These are phyloP conservation scores for Ambastaia sidthimunki DNA, from an alignment of 2,797 vertebrate genomes.

Conservation along the genomic window DNA sequence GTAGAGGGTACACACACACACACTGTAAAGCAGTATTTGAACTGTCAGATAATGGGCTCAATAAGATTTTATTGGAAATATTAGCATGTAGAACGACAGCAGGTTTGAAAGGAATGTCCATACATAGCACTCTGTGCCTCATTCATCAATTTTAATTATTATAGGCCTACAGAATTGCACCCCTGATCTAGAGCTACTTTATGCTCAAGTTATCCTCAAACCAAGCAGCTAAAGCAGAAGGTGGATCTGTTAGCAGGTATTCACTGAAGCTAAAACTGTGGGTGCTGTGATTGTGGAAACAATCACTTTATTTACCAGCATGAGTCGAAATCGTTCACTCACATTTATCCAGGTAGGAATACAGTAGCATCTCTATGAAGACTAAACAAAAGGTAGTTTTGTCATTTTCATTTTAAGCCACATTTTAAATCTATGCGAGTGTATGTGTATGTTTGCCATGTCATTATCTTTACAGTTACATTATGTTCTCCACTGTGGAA, in stretches of 20 bases:
- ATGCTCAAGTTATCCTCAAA: not conserved
- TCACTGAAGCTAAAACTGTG: not conserved
- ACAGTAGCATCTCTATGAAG: not conserved
- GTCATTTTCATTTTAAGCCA: too few relatives aligned
- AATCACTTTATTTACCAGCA: not conserved
- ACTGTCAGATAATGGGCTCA: not conserved
- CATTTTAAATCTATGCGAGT: not conserved
- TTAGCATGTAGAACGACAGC: not conserved
- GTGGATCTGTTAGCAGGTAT: not conserved
- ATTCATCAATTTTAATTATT: not conserved
- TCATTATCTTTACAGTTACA: not conserved
- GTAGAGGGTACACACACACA: not conserved
- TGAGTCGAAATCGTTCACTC: not conserved
- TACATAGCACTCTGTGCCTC: not conserved
- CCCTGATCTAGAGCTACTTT: not conserved
- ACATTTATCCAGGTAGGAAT: not conserved
- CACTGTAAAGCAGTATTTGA: not conserved
- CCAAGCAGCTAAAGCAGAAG: not conserved
- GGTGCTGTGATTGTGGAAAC: not conserved
- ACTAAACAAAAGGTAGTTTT: not conserved
- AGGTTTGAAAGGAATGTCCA: not conserved
- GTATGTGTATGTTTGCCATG: not conserved
- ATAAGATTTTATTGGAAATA: not conserved
- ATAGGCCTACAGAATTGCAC: not conserved
- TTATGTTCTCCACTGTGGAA: not conserved